Conservation (phyloP, 1,140 invertebrate species). For the Drosophila aff. region DNA sequence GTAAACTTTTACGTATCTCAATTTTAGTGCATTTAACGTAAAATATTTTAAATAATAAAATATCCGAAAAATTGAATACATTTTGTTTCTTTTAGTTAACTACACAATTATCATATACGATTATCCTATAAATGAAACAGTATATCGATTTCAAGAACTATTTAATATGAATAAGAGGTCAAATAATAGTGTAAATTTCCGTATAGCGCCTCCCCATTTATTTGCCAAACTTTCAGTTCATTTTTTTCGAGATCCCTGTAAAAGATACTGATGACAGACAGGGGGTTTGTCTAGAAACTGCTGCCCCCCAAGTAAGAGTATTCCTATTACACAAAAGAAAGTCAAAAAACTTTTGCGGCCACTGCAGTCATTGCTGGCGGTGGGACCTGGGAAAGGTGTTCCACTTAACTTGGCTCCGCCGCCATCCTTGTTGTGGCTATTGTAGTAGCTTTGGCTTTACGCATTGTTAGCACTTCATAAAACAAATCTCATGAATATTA, state of each 20-base stretch:
- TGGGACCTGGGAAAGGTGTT: slow-evolving; percentile 51
- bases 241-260: neutral
- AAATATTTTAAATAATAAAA: neutral
- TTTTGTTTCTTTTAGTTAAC: neutral
- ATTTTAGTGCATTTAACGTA: too few relatives aligned
- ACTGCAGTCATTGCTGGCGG: slow-evolving; percentile 29
- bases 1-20: too few relatives aligned
- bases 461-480: slow-evolving; percentile 82
- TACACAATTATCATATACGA: too few relatives aligned
- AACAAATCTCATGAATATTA: slow-evolving; percentile 81
- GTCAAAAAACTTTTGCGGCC: slow-evolving; percentile 53
- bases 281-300: too few relatives aligned
- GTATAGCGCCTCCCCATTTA: neutral
- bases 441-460: slow-evolving; percentile 69
- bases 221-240: neutral
- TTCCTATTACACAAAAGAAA: slow-evolving; percentile 39
- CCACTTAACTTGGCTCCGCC: slow-evolving; percentile 37
- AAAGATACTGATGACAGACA: neutral
- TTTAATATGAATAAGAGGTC: neutral
- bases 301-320: slow-evolving; percentile 1
- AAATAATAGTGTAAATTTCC: neutral
- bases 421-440: slow-evolving; percentile 28
- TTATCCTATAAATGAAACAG: neutral
- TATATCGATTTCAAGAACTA: neutral
- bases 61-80: neutral